Evolutionary conservation across 2,797 vertebrate species (phyloP), one percentile per base, ranked within the genome.

Genomic region (Phoebastria nigripes): DNA sequence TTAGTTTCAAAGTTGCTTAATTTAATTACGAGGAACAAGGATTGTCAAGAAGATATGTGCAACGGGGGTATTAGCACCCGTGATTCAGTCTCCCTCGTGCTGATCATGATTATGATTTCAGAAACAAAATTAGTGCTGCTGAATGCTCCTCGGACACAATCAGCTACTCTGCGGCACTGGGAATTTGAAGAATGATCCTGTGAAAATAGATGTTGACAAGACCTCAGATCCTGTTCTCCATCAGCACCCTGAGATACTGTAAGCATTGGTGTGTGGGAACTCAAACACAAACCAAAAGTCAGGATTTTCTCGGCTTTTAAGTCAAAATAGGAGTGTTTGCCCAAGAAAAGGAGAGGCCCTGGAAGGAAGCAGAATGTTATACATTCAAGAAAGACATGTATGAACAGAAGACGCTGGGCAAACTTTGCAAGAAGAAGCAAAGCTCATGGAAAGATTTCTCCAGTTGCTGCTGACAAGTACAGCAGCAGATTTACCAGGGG

Each of bases 271-370:
- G 65, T 97, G 96, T 82, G 85, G 89, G 66, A 90, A 95, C 62
- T 76, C 94, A 96, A 96, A 93, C 79, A 79, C 59, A 89, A 91
- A 87, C 82, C 88, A 82, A 96, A 73, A 96, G 35, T 61, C 11
- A 18, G 76, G 92, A 46, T 90, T 95, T 93, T 84, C 81, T 96
- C 58, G 9, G 72, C 63, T 94, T 97, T 81, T 84, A 69, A 44
- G 70, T 76, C 28, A 31, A 77, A 95, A 95, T 21, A 82, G 76
- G 73, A 91, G 51, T 95, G 91, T 97, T 97, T 97, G 78, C 82
- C 83, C 95, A 92, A 77, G 78, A 65, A 47, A 83, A 91, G 83
- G 83, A 90, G 78, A 74, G 46, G 73, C 47, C 28, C 55, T 79
- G 84, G 49, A 83, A 92, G 54, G 58, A 82, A 63, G 52, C 77